Base-by-base conservation (phyloP, 1,140 invertebrate species). In the Drosophila punjabiensis region DNA sequence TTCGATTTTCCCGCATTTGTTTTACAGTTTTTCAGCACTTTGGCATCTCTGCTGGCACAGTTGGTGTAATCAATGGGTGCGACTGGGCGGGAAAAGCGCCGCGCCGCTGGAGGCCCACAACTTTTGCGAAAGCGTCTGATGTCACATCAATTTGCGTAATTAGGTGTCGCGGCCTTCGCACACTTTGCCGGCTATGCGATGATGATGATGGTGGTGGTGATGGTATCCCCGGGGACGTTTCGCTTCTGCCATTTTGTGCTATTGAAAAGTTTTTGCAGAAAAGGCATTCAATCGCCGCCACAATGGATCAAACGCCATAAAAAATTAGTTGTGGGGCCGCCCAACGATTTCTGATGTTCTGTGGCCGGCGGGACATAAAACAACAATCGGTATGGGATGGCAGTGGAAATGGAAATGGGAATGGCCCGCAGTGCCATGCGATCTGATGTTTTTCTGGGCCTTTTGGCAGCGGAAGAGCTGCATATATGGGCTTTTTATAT, bases 111-210 rank as follows among this genome's bases (percentile, higher is more conserved):
- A 55, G 55, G 10, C 28, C 32, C 33, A 16, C 24, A 62, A 61
- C 66, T 52, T 61, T 61, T 33, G 10, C 28, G 16, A 52, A 35
- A 43, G n/a, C 35, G 35, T 14, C 45, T 73, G 55, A 73, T 73
- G 70, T 74, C 68, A 37, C 68, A 73, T 73, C 70, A 74, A 74
- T 74, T 74, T 73, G 68, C 67, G 45, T 74, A 74, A 74, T 74
- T 73, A 74, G 70, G 37, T 74, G 70, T 71, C 70, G 35, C 32
- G 67, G 35, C 64, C 68, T 45, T 70, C 37, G 50, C 48, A 30
- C 67, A 55, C 24, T 45, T 50, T 20, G 35, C 28, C 35, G 24
- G 20, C 18, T 18, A 37, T 43, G 50, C 24, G 47, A 55, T 53
- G 64, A 69, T 32, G 43, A 52, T 52, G 52, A 30, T 37, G 16